phyloP scores from a whole-genome alignment of 2,113 vertebrate genomes.

The Pelusios castaneus region DNA sequence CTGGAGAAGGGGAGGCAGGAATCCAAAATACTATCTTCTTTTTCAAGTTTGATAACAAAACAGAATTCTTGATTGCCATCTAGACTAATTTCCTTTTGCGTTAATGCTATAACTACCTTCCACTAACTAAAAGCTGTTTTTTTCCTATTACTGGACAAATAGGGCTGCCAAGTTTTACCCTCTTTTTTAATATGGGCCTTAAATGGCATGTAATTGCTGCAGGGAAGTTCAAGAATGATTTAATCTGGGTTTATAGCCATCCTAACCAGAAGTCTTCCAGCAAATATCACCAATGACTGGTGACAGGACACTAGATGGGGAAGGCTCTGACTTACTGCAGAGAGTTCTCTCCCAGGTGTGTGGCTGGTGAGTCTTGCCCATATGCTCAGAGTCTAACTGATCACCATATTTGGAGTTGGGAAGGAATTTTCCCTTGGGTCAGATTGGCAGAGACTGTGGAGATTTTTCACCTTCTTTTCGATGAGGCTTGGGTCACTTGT shows the following conservation, averaged over 20 bases:
- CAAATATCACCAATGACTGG: background rate
- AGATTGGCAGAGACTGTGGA: background rate
- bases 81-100: constrained; percentile 17
- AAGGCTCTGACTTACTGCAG: background rate
- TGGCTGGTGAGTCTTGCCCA: background rate
- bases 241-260: constrained; percentile 2
- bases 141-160: constrained; percentile 14
- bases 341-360: background rate
- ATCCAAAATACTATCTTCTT: background rate
- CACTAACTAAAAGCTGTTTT: constrained; percentile 7
- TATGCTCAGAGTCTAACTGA: background rate
- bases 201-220: constrained; percentile 53
- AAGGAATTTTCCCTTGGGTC: background rate
- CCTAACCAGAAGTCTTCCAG: background rate
- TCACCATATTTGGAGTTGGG: background rate
- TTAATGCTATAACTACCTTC: background rate
- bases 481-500: background rate
- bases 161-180: constrained; percentile 31
- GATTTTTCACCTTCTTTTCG: background rate
- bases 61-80: background rate
- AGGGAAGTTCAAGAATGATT: background rate
- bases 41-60: background rate
- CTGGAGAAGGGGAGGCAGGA: background rate
- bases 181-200: constrained; percentile 18
- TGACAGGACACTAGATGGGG: background rate